Conservation (phyloP, 2,888 invertebrate genomes). For the Leuctra nigra region DNA sequence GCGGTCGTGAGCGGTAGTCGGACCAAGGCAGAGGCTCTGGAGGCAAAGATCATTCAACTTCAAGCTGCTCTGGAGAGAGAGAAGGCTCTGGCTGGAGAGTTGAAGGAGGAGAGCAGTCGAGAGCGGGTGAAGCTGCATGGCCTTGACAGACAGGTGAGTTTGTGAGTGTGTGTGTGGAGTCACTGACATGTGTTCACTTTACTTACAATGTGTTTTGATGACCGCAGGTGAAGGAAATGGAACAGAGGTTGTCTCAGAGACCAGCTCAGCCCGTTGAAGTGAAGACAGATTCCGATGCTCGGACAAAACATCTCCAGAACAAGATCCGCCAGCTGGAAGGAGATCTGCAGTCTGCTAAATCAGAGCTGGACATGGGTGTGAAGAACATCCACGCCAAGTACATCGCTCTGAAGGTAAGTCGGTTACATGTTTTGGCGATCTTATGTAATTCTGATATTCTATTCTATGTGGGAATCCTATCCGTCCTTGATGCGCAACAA, state of each 20-base stretch:
- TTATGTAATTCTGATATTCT: neutral
- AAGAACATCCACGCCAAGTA: conserved; percentile 21
- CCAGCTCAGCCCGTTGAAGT: no score
- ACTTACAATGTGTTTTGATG: neutral
- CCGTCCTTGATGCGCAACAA: neutral
- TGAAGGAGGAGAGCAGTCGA: conserved; percentile 47
- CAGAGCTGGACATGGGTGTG: conserved; percentile 9
- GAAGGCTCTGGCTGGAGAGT: conserved; percentile 48
- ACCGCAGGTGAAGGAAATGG: conserved; percentile 64
- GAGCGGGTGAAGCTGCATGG: conserved; percentile 63
- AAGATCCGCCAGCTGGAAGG: conserved; percentile 20
- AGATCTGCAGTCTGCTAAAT: conserved; percentile 16
- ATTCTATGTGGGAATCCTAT: neutral
- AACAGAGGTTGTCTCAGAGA: conserved; percentile 68
- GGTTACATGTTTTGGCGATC: neutral
- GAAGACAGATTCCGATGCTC: no score
- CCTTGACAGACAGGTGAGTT: conserved; percentile 58
- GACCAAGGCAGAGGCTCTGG: conserved; percentile 25
- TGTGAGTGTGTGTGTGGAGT: neutral
- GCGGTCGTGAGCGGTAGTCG: conserved; percentile 20
- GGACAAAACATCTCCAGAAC: conserved; percentile 25
- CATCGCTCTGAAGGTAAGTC: conserved; percentile 21
- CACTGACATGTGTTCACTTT: neutral
- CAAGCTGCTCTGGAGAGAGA: conserved; percentile 34
- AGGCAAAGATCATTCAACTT: conserved; percentile 29